Conservation (phyloP, 2,888 invertebrate genomes). For the Drosophila subsilvestris region DNA sequence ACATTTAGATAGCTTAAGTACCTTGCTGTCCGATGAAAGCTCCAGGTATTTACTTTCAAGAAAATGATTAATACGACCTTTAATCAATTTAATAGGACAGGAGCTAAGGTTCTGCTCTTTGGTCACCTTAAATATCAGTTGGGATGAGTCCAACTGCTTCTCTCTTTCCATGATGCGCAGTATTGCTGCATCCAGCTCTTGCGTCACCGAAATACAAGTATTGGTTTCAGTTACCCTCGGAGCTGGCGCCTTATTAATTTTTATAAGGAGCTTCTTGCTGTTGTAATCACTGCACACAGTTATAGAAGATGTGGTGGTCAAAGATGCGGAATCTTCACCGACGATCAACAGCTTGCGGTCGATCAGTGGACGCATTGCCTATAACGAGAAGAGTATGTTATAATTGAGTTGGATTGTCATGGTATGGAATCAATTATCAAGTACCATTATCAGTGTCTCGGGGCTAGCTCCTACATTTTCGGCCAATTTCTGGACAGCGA, state of each 20-base stretch:
- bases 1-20: neutral
- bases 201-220: fast-evolving
- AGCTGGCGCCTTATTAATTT: neutral
- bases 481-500: neutral
- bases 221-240: neutral
- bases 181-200: neutral
- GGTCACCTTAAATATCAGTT: neutral
- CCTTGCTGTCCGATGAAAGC: neutral
- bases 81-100: neutral
- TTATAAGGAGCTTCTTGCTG: neutral
- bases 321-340: neutral
- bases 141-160: neutral
- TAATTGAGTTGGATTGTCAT: neutral
- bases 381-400: neutral
- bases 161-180: slow-evolving; percentile 14
- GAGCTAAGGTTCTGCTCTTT: neutral
- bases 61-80: neutral
- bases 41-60: neutral
- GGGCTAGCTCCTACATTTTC: neutral
- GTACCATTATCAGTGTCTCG: slow-evolving; percentile 7
- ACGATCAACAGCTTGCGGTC: neutral
- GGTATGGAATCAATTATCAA: neutral
- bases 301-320: neutral
- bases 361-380: neutral
- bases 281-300: neutral